Base-by-base conservation (phyloP, 2,797 vertebrate species). In the Phaenicophaeus curvirostris region DNA sequence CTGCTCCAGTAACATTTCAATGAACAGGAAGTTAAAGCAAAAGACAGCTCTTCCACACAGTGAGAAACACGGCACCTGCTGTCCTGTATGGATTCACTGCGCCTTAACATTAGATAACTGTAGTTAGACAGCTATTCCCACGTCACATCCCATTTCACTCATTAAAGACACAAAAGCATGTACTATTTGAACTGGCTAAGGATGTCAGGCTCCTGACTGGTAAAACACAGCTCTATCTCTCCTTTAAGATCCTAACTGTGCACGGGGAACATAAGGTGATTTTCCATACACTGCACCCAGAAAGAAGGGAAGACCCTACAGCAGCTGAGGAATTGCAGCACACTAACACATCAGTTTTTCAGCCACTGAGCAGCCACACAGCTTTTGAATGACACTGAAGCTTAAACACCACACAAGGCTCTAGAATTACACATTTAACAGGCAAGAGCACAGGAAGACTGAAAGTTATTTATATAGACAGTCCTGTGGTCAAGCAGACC, bases 51-150 rank as follows among this genome's bases (percentile, higher is more conserved):
- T 57, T 71, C 63, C 30, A 50, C 16, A 46, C 0, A 0, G 10
- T 62, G 27, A 73, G 19, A 46, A 53, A 41, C 20, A 33, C 0
- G 2, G 33, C 41, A 53, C 19, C 46, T 48, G 2, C 19, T 54
- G n/a, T 42, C 72, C 41, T 0, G 0, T 31, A 21, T 18, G 15
- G 48, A 80, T 50, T 53, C 48, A 33, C 1, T 7, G n/a, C n/a
- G 31, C 17, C 53, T 21, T 50, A 65, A 33, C 10, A 46, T 20
- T 11, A 24, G 6, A 63, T 14, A 71, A 6, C 50, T 37, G 27
- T 10, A 65, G 50, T 19, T 61, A 57, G 2, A 2, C 24, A 72
- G 20, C 7, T 37, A 51, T 24, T 39, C 4, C 51, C 59, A n/a
- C 2, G 8, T 24, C 28, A 13, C 1, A 3, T 44, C 5, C 58